Base-by-base conservation (phyloP, 2,113 vertebrate species). In the Chlorodrepanis virens region DNA sequence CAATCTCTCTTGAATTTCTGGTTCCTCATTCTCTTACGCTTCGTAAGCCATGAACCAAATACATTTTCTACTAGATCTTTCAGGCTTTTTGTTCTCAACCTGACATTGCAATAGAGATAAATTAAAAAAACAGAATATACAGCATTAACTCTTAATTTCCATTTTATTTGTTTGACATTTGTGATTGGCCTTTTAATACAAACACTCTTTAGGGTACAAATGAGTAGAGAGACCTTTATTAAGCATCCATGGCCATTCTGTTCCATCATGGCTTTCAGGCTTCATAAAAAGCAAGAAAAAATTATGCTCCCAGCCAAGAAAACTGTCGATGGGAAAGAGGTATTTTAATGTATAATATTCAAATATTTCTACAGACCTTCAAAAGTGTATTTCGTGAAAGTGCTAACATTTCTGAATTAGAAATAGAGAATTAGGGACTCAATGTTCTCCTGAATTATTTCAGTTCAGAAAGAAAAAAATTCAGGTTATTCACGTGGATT, bases 381-480 rank as follows among this genome's bases (percentile, higher is more conserved):
- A 85, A 76, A 90, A 72, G 12, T 37, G 5, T 35, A 89, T 64
- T 71, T 81, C 13, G 54, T 52, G 17, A 50, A 90, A 87, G 7
- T 28, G 10, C 10, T 72, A 68, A 11, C 3, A 68, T 70, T 71
- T 79, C 28, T 65, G 20, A 71, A 68, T 68, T 53, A 75, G 44
- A 61, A n/a, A 9, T 64, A 37, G n/a, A 84, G 14, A 91, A 72
- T 64, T 64, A 81, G 6, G 29, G 7, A 50, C 21, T 99, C 98
- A 83, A 98, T 98, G 81, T 99, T 99, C 89, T 99, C 98, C 5
- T 99, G 98, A 75, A 98, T 98, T 96, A 35, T 83, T 82, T 75
- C 14, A 37, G 37, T 64, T 85, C 40, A 65, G 14, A 87, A 72
- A 28, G 14, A 39, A 87, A 80, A 99, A 68, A 98, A 95, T 93